phyloP scores from a whole-genome alignment of 64 coral and sea anemone species.

The Platygyra sinensis region DNA sequence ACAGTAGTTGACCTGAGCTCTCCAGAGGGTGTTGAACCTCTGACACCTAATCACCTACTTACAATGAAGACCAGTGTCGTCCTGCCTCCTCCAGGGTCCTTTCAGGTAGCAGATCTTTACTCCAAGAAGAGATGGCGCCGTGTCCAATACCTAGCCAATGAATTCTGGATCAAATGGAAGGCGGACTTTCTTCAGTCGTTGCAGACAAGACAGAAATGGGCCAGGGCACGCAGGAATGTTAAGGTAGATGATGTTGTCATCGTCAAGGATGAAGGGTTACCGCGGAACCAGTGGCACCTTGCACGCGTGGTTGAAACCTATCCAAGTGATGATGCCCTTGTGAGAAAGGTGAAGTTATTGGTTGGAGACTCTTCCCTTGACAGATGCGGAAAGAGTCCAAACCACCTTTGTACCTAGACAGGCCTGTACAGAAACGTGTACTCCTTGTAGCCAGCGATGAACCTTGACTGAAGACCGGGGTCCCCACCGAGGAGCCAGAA shows the following conservation, averaged over 20 bases:
- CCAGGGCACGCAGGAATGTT: neutral
- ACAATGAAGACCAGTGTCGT: too few species aligned
- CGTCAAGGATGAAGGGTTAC: neutral
- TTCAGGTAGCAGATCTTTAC: too few species aligned
- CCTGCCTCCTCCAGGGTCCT: too few species aligned
- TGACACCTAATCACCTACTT: too few species aligned
- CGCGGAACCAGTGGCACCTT: constrained; percentile 46
- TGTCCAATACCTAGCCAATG: too few species aligned
- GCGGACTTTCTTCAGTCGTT: neutral
- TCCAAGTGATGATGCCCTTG: constrained; percentile 24
- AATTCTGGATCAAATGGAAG: too few species aligned
- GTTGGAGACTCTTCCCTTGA: constrained; percentile 31
- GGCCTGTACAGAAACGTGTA: constrained; percentile 39
- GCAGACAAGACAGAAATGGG: constrained; percentile 37
- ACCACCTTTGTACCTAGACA: constrained; percentile 10
- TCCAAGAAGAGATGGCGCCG: too few species aligned
- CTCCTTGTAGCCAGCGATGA: neutral
- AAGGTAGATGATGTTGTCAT: constrained; percentile 31
- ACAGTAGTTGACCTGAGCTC: too few species aligned
- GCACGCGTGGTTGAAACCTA: constrained; percentile 25
- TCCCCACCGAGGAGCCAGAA: constrained; percentile 4
- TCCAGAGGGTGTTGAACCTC: too few species aligned
- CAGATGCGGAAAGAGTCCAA: constrained; percentile 16
- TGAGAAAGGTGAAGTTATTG: constrained; percentile 40
- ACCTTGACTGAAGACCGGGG: neutral